Base-by-base conservation (phyloP, 2,888 invertebrate species). In the Pinctada fucata region DNA sequence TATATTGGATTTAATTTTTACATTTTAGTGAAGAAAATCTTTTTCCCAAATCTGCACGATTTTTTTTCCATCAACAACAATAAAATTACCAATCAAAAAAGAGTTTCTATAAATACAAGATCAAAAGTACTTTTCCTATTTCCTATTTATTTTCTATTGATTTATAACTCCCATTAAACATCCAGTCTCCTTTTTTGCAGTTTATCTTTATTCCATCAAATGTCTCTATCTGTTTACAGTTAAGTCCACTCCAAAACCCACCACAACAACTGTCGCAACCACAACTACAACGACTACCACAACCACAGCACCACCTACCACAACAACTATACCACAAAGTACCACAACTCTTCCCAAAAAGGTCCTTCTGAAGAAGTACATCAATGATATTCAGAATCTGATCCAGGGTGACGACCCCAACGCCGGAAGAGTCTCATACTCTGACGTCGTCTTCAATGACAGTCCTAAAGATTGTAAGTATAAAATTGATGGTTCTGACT, bases 281-380 rank as follows among this genome's bases (percentile, higher is more conserved):
- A 72, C 52, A 69, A 48, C 75, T 13, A 51, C 71, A 3, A 52
- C 78, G 51, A 78, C 74, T 10, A 78, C 84, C 6, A 79, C 81
- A 31, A 69, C 75, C 8, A 75, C 72, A 2, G 70, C 76, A 4
- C 75, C 77, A 13, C 71, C 79, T n/a, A n/a, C 73, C 16, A 50
- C 64, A 5, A 50, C 63, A 50, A 13, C 64, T 52, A 50, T 4
- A 48, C 67, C n/a, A 68, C 63, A n/a, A 5, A 13, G 10, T 3
- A 58, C 58, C 13, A 64, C 58, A 10, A 6, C 58, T 6, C 8
- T 58, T 58, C 13, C 58, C 0, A 71, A 71, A 8, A 3, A 50
- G 3, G 31, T 50, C 50, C 70, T n/a, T 3, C 51, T 3, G 10
- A 71, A 71, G 31, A 51, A 49, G 8, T 72, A 10, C 64, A 58